Base-by-base conservation (phyloP, 1,140 invertebrate species). In the Rhagoletis pomonella region DNA sequence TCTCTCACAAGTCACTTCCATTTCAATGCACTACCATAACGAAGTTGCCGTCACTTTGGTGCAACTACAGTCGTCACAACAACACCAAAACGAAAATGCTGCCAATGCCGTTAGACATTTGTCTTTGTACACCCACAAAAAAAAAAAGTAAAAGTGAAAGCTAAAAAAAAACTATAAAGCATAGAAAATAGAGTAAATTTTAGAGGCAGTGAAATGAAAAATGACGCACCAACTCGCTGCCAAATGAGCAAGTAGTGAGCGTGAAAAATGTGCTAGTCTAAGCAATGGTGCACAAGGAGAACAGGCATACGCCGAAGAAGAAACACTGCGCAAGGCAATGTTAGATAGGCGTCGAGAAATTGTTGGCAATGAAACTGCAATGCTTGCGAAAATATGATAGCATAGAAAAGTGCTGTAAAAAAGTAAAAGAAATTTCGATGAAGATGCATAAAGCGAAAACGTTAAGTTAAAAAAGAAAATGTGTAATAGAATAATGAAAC, bases 151-250 rank as follows among this genome's bases (percentile, higher is more conserved):
- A 55, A 55, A 55, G 50, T 55, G 5, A 29, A 29, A 29, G 50
- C 50, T 55, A 55, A 5, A 55, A 55, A 55, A 55, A 55, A 55
- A 7, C 0, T 62, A 62, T 29, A 67, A 17, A 4, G n/a, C 10
- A 19, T 42, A 55, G 47, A 50, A 81, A 81, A 50, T 29, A 58
- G 3, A 81, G 19, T 55, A 81, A 58, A 81, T 81, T 81, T 55
- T n/a, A 55, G 73, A 81, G 73, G 73, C 73, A 81, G 73, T 55
- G 73, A 81, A 81, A 81, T 81, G 47, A 81, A 81, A 81, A 58
- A 81, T 81, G 73, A 58, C 47, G 47, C 47, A 55, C 73, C 17
- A 47, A 81, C 73, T 81, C 73, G 50, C 47, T 58, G 73, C 47
- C 73, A 58, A 81, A 1, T 55, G 73, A 47, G 17, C 73, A 19